phyloP scores from a whole-genome alignment of 2,888 invertebrate genomes.

The Elmis aenea region DNA sequence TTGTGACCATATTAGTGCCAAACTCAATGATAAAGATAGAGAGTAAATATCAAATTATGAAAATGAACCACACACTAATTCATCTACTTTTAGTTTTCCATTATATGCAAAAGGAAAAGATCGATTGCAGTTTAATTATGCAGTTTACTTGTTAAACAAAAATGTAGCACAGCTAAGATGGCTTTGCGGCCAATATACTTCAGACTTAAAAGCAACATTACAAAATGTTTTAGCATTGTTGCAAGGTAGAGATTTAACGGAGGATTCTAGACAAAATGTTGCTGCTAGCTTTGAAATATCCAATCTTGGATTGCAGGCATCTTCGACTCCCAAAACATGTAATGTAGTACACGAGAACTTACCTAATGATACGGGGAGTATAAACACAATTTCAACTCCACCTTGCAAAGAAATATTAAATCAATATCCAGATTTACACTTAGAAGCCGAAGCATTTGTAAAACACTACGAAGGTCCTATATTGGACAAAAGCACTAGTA shows the following conservation, averaged over 20 bases:
- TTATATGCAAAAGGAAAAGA: conserved; percentile 76
- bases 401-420: too few species aligned
- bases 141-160: conserved; percentile 87
- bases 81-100: conserved; percentile 63
- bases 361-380: too few species aligned
- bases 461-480: too few species aligned
- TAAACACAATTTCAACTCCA: too few species aligned
- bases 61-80: not conserved
- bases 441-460: not conserved
- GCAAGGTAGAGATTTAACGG: conserved; percentile 20
- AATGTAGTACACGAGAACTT: too few species aligned
- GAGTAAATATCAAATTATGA: conserved; percentile 49
- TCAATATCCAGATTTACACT: too few species aligned
- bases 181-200: conserved; percentile 67
- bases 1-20: conserved; percentile 68
- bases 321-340: too few species aligned
- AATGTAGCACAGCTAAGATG: conserved; percentile 88
- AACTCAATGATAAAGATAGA: conserved; percentile 60
- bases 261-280: not conserved
- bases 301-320: too few species aligned
- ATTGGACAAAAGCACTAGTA: too few species aligned
- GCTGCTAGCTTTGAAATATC: too few species aligned
- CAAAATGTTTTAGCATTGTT: conserved; percentile 57
- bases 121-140: conserved; percentile 78
- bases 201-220: conserved; percentile 71